Percentiles rank a stretch among this genome's conserved stretches.
Evolutionary conservation across 1,140 invertebrate species (phyloP).

Genomic region (Papilio aristodemus): DNA sequence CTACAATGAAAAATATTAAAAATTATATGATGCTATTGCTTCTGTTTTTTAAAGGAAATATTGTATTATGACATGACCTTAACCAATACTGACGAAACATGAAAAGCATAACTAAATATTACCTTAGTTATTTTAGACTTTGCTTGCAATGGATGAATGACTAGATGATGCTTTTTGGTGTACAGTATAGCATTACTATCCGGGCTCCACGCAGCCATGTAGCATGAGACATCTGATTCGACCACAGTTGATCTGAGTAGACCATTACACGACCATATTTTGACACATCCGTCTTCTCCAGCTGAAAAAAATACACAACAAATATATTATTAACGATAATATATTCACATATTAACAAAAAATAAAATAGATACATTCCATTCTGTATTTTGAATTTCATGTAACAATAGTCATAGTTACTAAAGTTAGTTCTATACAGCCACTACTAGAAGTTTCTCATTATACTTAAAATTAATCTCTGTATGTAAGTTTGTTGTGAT

Average conservation of each 20-base stretch:
- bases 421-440: too few species aligned
- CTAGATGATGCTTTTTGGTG: slow-evolving; percentile 89
- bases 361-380: too few species aligned
- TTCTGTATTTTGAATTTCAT: too few species aligned
- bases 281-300: slow-evolving; percentile 97
- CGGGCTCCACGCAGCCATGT: slow-evolving; percentile 93
- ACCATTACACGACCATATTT: slow-evolving; percentile 98
- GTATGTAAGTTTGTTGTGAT: too few species aligned
- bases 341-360: too few species aligned
- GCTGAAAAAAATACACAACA: slow-evolving; percentile 78
- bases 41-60: too few species aligned
- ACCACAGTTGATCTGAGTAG: slow-evolving; percentile 95
- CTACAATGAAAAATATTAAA: slow-evolving; percentile 74
- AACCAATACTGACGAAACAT: too few species aligned
- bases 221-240: slow-evolving; percentile 89
- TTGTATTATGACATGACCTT: too few species aligned
- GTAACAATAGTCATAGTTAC: too few species aligned
- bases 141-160: slow-evolving; percentile 94
- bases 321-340: background rate
- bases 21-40: too few species aligned
- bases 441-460: too few species aligned
- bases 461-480: too few species aligned
- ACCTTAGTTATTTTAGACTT: slow-evolving; percentile 93
- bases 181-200: slow-evolving; percentile 92
- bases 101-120: slow-evolving; percentile 38